Percentiles rank a stretch among this genome's conserved stretches.
Conservation (phyloP, 2,797 vertebrate genomes). For the Pangasius mekongensis region DNA sequence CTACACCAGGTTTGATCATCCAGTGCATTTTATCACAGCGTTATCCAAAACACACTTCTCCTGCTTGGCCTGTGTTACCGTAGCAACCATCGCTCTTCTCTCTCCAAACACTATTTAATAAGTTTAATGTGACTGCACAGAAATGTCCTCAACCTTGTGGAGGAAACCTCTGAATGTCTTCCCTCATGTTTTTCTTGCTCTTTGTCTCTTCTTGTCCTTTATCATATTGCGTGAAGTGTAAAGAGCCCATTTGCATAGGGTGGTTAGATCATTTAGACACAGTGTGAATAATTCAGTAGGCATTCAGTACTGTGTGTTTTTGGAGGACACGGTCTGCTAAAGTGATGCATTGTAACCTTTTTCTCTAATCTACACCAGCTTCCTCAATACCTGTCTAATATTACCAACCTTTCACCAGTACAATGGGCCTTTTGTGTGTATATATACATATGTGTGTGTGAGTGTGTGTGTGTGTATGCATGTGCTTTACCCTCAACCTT, state of each 20-base stretch:
- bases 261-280: neutral
- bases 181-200: neutral
- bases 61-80: constrained; percentile 50
- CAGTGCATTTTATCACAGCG: constrained; percentile 35
- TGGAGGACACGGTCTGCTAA: constrained; percentile 36
- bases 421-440: constrained; percentile 43
- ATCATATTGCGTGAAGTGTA: neutral
- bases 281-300: neutral
- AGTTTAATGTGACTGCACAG: constrained; percentile 32
- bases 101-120: constrained; percentile 52
- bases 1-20: constrained; percentile 40
- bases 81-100: constrained; percentile 50
- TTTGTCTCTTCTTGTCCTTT: neutral
- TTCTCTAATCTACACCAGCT: constrained; percentile 39
- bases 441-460: constrained; percentile 20
- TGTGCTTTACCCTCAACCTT: constrained; percentile 32
- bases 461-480: constrained; percentile 2
- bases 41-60: constrained; percentile 45
- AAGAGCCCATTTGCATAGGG: constrained; percentile 34
- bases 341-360: constrained; percentile 52
- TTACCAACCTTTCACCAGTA: constrained; percentile 64
- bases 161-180: neutral
- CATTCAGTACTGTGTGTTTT: neutral
- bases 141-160: neutral
- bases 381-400: constrained; percentile 63